Conservation (phyloP, 35 echinoderm and acorn worm species). For the Apostichopus californicus region DNA sequence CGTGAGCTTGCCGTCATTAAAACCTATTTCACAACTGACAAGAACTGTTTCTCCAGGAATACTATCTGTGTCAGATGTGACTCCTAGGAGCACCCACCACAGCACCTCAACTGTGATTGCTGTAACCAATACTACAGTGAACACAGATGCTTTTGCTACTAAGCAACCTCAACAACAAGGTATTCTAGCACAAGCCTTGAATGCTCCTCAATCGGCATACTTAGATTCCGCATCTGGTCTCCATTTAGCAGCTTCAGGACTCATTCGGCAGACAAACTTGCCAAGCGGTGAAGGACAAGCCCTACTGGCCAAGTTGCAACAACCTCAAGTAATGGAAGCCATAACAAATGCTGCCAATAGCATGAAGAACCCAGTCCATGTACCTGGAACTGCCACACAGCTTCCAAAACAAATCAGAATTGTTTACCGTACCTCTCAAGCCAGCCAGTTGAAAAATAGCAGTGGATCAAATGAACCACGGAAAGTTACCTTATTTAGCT, state of each 20-base stretch:
- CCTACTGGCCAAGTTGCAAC: conserved; percentile 15
- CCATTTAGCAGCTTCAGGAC: conserved; percentile 50
- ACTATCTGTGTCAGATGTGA: not conserved
- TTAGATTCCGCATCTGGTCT: conserved; percentile 53
- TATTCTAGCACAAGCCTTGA: conserved; percentile 40
- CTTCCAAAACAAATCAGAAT: conserved; percentile 24
- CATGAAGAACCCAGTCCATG: not conserved
- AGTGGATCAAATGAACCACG: not conserved
- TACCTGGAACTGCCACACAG: not conserved
- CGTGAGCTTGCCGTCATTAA: conserved; percentile 20
- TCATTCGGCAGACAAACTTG: conserved; percentile 20
- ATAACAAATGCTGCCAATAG: conserved; percentile 46
- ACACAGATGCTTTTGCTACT: not conserved
- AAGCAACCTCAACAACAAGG: conserved; percentile 47
- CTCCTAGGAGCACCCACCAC: not conserved
- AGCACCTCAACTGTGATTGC: not conserved
- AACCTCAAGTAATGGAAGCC: conserved; percentile 43
- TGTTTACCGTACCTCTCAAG: conserved; percentile 18
- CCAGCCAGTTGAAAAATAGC: conserved; percentile 2
- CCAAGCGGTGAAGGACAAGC: conserved; percentile 20
- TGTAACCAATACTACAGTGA: not conserved
- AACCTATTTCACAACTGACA: conserved; percentile 24
- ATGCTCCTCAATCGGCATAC: conserved; percentile 42
- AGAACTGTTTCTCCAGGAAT: not conserved
- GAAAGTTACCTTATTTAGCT: conserved; percentile 52